phyloP scores from a whole-genome alignment of 2,113 vertebrate species.

The Sakesphorus luctuosus region DNA sequence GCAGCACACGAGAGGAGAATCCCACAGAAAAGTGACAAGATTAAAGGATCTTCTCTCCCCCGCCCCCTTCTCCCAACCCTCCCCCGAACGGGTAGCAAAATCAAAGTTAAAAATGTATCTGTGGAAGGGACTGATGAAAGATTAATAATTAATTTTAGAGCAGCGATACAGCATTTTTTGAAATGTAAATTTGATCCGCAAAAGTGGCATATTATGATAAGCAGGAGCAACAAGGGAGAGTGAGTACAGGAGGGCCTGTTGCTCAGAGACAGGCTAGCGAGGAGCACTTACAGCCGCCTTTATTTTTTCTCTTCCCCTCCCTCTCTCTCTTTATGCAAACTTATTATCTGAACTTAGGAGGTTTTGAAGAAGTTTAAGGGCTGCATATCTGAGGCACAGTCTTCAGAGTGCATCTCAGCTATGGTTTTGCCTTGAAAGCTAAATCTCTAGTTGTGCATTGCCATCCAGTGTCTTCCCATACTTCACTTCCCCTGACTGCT shows the following conservation, averaged over 20 bases:
- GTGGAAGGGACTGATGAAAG: constrained; percentile 70
- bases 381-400: not conserved
- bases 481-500: constrained; percentile 26
- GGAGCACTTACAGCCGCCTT: constrained; percentile 29
- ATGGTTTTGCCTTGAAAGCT: constrained; percentile 10
- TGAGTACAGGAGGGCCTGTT: constrained; percentile 40
- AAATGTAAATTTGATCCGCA: constrained; percentile 77
- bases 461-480: constrained; percentile 52
- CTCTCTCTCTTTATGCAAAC: constrained; percentile 52
- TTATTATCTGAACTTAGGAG: constrained; percentile 60
- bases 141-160: constrained; percentile 80
- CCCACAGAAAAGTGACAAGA: constrained; percentile 64
- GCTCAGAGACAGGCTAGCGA: constrained; percentile 61
- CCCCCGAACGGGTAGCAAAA: constrained; percentile 60
- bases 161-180: constrained; percentile 74
- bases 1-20: constrained; percentile 42
- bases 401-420: not conserved
- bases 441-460: constrained; percentile 43
- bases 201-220: constrained; percentile 73
- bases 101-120: constrained; percentile 77
- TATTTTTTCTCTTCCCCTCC: constrained; percentile 23
- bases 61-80: constrained; percentile 18
- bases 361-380: constrained; percentile 53
- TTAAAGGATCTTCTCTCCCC: constrained; percentile 70
- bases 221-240: constrained; percentile 62